Conservation (phyloP, 2,113 vertebrate genomes). For the Cyanistes caeruleus region DNA sequence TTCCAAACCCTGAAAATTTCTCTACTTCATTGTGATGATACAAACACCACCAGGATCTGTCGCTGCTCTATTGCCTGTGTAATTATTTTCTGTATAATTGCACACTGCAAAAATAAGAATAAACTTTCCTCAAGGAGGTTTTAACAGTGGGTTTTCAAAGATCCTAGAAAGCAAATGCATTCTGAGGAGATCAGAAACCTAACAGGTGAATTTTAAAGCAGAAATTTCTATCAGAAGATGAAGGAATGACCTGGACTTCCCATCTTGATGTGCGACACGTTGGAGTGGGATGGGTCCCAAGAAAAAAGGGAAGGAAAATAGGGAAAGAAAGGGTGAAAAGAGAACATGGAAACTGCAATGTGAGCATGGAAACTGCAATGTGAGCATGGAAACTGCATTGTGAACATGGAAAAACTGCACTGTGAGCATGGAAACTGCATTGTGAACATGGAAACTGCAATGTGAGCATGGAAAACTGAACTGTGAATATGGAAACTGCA, state of each 20-base stretch:
- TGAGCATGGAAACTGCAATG: neutral
- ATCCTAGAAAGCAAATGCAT: neutral
- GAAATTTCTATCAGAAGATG: neutral
- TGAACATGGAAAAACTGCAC: too few relatives aligned
- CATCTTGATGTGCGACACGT: accelerated
- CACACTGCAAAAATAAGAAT: neutral
- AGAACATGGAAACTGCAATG: neutral
- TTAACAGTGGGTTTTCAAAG: neutral
- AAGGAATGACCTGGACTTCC: neutral
- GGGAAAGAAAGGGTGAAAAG: neutral
- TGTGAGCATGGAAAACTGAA: too few relatives aligned
- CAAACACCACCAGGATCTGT: neutral
- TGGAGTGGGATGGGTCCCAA: neutral
- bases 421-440: too few relatives aligned
- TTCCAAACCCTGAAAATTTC: neutral
- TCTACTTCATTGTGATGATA: neutral
- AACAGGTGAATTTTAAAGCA: neutral
- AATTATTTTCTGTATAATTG: neutral
- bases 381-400: neutral
- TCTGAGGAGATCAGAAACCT: neutral
- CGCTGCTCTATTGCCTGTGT: neutral
- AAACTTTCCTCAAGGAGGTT: neutral
- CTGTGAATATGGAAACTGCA: too few relatives aligned
- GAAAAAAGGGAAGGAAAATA: neutral
- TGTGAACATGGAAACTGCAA: too few relatives aligned